These are phyloP conservation scores for Amphiprion clarkii DNA, from an alignment of 2,797 vertebrate species.

Conservation along the genomic window DNA sequence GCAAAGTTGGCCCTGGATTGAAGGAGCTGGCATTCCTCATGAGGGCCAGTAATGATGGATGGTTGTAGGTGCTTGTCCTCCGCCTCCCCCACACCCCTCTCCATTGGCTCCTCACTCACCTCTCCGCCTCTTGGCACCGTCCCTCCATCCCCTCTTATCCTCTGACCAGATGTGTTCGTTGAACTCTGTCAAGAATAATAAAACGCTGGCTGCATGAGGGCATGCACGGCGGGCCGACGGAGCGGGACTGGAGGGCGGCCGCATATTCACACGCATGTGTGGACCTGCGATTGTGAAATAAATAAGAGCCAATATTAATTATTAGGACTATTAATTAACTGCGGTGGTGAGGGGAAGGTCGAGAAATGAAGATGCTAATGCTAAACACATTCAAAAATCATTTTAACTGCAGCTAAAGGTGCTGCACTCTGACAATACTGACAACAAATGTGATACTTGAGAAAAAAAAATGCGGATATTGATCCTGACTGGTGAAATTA, in stretches of 20 bases:
- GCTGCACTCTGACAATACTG: no score
- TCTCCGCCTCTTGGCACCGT: constrained; percentile 75
- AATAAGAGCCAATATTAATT: constrained; percentile 6
- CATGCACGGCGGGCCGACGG: constrained; percentile 38
- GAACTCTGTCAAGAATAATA: constrained; percentile 92
- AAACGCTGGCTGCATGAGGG: constrained; percentile 77
- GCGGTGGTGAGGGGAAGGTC: not conserved
- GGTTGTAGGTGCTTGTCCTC: constrained; percentile 69
- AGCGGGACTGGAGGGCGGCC: constrained; percentile 27
- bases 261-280: constrained; percentile 13
- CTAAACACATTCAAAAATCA: not conserved
- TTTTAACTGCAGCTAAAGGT: not conserved
- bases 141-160: constrained; percentile 75
- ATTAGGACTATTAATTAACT: constrained; percentile 4
- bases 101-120: constrained; percentile 77
- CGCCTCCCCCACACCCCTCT: constrained; percentile 66
- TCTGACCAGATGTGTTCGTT: constrained; percentile 89
- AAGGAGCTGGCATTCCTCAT: constrained; percentile 64
- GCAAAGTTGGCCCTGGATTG: constrained; percentile 52
- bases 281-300: constrained; percentile 30
- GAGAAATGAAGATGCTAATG: not conserved
- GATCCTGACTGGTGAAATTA: no score
- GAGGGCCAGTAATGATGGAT: constrained; percentile 81
- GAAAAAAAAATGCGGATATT: no score
- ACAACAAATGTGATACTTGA: no score